A percentile compares a stretch with the other conserved stretches of the same genome.
phyloP scores from a whole-genome alignment of 2,797 vertebrate species.

The Eulemur rubriventer region DNA sequence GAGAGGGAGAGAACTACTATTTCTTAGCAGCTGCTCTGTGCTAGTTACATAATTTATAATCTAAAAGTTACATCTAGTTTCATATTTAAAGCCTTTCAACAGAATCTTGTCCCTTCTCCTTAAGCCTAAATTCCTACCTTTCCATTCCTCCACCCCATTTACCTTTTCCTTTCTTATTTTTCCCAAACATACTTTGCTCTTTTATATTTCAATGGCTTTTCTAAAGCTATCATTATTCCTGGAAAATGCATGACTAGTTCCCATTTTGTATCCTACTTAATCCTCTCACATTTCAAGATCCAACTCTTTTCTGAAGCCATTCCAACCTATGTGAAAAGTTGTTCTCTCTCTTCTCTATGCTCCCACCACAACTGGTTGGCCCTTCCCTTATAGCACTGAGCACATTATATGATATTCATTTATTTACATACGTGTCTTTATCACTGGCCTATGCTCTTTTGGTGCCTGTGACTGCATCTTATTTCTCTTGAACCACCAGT shows the following conservation, averaged over 20 bases:
- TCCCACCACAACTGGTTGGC: not conserved
- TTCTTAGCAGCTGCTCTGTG: not conserved
- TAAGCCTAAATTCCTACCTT: not conserved
- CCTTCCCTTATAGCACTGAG: not conserved
- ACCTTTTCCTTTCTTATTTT: not conserved
- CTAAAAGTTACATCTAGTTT: not conserved
- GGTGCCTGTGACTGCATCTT: not conserved
- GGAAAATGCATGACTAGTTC: not conserved
- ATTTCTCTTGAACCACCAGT: not conserved
- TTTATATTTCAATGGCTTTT: slow-evolving; percentile 4
- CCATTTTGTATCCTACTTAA: not conserved
- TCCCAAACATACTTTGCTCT: not conserved
- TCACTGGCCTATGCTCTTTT: not conserved
- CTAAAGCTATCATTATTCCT: slow-evolving; percentile 15
- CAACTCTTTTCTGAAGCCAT: not conserved
- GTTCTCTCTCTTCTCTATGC: not conserved
- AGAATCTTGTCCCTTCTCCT: not conserved
- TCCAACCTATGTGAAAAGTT: not conserved
- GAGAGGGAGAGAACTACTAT: not conserved
- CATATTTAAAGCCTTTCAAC: not conserved
- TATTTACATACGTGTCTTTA: not conserved
- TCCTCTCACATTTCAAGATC: not conserved
- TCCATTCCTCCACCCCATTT: not conserved
- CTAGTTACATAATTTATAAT: not conserved
- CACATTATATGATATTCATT: not conserved